Evolutionary conservation across 2,113 vertebrate species (phyloP), one percentile per base, ranked within the genome.

Genomic region (Nothocercus nigrocapillus): DNA sequence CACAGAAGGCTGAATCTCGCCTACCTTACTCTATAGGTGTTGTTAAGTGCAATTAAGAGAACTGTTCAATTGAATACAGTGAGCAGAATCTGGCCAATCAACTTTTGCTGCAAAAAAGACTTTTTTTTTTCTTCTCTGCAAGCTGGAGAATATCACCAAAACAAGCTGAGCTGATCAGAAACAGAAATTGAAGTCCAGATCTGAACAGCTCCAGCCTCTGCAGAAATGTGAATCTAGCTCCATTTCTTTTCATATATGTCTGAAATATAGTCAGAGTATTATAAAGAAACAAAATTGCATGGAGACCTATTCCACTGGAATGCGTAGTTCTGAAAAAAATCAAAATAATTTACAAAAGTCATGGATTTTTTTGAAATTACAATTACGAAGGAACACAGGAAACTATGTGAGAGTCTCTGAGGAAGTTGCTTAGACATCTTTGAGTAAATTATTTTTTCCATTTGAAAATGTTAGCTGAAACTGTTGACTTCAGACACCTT

Each of bases 21-120:
- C 47, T 58, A 21, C 14, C 28, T 45, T 49, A 6, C 34, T 9
- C 19, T 0, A 0, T 49, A 58, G 25, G 1, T 8, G 3, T 5
- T 22, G 49, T 11, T 51, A 21, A 72, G 20, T 13, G 34, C 66
- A 44, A 47, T 10, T 24, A 32, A 32, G 68, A 58, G 16, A 78
- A 49, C 38, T 81, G 40, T 40, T 66, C 3, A 54, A 27, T 30
- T 30, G 0, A 82, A 54, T 11, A 49, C 34, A 74, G 64, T 0
- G 5, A 93, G 61, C 11, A 51, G 42, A 28, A 45, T 78, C 74
- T 76, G 16, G 53, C 17, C 59, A 30, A 27, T 5, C 30, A 38
- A 67, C 15, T 38, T 56, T 8, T 49, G 17, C 30, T 82, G 61
- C 59, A 80, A 80, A 2, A 64, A 80, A 13, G 15, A 36, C 25